phyloP scores from a whole-genome alignment of 2,888 invertebrate species.

The Drosophila prostipennis region DNA sequence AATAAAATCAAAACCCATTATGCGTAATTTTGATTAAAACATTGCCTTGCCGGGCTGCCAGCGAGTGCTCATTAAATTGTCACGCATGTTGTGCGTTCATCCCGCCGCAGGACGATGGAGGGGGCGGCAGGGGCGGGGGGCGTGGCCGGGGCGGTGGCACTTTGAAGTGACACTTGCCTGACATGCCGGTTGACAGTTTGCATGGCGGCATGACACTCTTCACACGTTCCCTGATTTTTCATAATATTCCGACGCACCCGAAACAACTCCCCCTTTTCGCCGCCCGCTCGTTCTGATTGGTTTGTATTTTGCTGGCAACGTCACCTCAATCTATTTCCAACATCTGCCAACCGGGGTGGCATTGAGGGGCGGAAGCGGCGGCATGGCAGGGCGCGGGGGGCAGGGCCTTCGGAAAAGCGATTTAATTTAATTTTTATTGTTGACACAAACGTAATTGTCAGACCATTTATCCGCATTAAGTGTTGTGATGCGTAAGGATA shows the following conservation, averaged over 20 bases:
- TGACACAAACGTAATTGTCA: conserved; percentile 82
- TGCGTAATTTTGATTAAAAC: conserved; percentile 78
- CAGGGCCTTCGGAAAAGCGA: conserved; percentile 67
- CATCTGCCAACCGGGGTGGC: conserved; percentile 59
- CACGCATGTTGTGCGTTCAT: conserved; percentile 79
- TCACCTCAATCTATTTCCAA: conserved; percentile 62
- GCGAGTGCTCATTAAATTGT: conserved; percentile 82
- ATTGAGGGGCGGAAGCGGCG: conserved; percentile 3
- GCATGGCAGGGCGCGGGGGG: not conserved
- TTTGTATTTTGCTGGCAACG: conserved; percentile 38
- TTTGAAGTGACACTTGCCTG: conserved; percentile 76
- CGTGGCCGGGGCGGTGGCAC: conserved; percentile 42
- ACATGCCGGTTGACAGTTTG: conserved; percentile 72
- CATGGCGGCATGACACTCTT: conserved; percentile 70
- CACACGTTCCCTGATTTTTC: conserved; percentile 53
- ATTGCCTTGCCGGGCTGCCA: conserved; percentile 53
- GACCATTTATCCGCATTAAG: conserved; percentile 83
- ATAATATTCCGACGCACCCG: conserved; percentile 31
- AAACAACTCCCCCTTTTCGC: conserved; percentile 1
- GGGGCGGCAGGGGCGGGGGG: conserved; percentile 2
- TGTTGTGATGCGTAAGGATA: conserved; percentile 75
- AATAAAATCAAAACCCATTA: conserved; percentile 80
- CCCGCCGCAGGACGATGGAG: conserved; percentile 8
- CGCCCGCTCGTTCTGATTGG: conserved; percentile 54
- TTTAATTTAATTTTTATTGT: conserved; percentile 79